phyloP scores from a whole-genome alignment of 2,888 invertebrate genomes.

The Sinelater perroti region DNA sequence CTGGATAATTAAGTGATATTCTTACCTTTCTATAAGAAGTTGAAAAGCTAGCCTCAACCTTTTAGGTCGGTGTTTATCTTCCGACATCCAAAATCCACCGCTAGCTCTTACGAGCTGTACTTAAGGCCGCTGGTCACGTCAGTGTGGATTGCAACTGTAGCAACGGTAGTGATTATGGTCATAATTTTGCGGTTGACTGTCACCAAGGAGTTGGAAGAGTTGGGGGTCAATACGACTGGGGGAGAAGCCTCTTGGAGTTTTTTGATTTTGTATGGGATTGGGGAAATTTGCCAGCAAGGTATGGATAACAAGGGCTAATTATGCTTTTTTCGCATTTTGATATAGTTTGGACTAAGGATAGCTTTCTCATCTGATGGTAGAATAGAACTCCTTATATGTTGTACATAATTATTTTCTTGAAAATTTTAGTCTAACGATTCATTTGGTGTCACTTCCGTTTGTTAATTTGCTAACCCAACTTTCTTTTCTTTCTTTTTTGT shows the following conservation, averaged over 20 bases:
- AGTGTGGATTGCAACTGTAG: conserved; percentile 66
- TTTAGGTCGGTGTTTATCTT: conserved; percentile 72
- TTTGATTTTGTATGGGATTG: conserved; percentile 59
- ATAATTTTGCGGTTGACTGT: conserved; percentile 48
- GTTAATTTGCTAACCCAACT: too few relatives aligned
- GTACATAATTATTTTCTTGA: too few relatives aligned
- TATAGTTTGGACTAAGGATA: too few relatives aligned
- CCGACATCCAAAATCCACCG: conserved; percentile 70
- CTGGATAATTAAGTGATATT: conserved; percentile 67
- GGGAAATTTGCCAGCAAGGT: conserved; percentile 57
- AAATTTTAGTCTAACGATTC: too few relatives aligned
- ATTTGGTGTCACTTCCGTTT: too few relatives aligned
- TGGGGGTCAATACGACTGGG: neutral
- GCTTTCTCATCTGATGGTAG: too few relatives aligned
- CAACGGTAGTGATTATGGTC: conserved; percentile 45
- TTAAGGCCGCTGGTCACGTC: conserved; percentile 67
- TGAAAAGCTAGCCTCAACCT: too few relatives aligned
- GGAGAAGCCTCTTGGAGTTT: conserved; percentile 62
- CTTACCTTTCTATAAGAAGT: neutral
- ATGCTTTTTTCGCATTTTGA: too few relatives aligned
- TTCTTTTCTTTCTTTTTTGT: too few relatives aligned
- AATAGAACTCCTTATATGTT: too few relatives aligned
- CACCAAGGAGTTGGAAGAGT: conserved; percentile 40
- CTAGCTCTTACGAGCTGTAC: conserved; percentile 69
- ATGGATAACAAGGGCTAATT: too few relatives aligned